Base-by-base conservation (phyloP, 1,140 invertebrate genomes). In the Triops cancriformis region DNA sequence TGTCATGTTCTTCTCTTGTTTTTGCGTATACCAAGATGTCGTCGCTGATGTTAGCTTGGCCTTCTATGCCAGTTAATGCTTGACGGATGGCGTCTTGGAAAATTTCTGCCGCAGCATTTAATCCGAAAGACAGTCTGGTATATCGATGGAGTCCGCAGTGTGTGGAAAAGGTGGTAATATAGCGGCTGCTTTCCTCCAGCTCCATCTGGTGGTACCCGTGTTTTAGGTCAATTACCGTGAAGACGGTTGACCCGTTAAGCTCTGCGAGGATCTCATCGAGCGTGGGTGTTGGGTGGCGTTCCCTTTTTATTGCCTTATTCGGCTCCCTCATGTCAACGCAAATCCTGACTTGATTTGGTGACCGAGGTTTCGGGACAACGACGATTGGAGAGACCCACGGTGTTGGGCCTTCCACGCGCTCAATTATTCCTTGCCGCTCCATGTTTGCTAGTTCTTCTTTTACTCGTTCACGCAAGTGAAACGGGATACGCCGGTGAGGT, bases 321-420 rank as follows among this genome's bases (percentile, higher is more conserved):
- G 82, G 76, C 43, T 79, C 51, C 26, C 80, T 64, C 78, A 81
- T 82, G 74, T 83, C 82, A 7, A 82, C 79, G 73, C 82, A 82
- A 27, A 82, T 80, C 23, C 82, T n/a, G 7, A 79, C 75, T 26
- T 81, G 82, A 10, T 78, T 79, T 7, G 76, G 45, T 51, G 82
- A 80, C 64, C 82, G 83, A 18, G 77, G 77, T 72, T 82, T 83
- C 26, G 80, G 74, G 1, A 82, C 81, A 1, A 84, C 51, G 10
- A 84, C 82, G 12, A 83, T 74, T 0, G 81, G 82, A 14, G 80
- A 81, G 7, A 82, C 81, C 82, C 80, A 84, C 18, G 81, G 81
- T 18, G 81, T 83, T 10, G 82, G 79, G 18, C 80, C 80, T 11
- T 73, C 76, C 26, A 80, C 79, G 7, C 77, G 80, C 74, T 81